Evolutionary conservation across 1,140 invertebrate species (phyloP).

Genomic region (Zaprionus davidi): DNA sequence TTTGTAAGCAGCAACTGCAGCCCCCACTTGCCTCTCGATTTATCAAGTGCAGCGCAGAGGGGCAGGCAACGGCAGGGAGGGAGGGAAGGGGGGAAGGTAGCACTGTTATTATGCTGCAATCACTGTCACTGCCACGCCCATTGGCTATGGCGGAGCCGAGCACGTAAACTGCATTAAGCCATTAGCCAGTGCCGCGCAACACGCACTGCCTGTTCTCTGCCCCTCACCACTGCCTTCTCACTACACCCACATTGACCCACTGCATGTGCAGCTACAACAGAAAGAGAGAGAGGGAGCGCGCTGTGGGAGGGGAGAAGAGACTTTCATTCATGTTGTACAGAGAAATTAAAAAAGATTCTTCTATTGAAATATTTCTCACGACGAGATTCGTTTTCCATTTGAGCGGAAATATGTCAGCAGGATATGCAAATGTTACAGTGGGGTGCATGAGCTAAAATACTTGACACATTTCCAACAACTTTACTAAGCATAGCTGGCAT

Average conservation of each 20-base stretch:
- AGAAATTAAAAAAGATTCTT: constrained; percentile 3
- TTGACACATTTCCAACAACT: neutral
- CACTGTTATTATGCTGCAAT: constrained; percentile 69
- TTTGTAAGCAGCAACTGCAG: constrained; percentile 31
- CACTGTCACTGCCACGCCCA: constrained; percentile 48
- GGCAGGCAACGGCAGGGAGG: neutral
- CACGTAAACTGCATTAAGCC: constrained; percentile 73
- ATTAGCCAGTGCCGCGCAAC: constrained; percentile 60
- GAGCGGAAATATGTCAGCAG: neutral
- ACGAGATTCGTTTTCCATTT: constrained; percentile 3
- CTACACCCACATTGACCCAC: neutral
- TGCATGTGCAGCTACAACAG: neutral
- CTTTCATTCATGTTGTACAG: constrained; percentile 1
- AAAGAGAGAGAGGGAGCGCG: too few relatives aligned
- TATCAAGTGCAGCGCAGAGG: constrained; percentile 62
- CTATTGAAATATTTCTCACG: constrained; percentile 3
- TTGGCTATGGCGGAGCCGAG: constrained; percentile 19
- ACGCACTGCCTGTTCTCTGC: neutral
- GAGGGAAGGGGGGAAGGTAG: neutral
- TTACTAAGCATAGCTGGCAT: neutral
- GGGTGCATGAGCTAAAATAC: neutral
- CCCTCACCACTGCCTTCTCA: neutral
- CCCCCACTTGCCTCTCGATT: constrained; percentile 47
- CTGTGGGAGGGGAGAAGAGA: neutral
- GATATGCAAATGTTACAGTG: neutral